Evolutionary conservation across 2,797 vertebrate species (phyloP), one percentile per base, ranked within the genome.

Genomic region (Crax fasciolata): DNA sequence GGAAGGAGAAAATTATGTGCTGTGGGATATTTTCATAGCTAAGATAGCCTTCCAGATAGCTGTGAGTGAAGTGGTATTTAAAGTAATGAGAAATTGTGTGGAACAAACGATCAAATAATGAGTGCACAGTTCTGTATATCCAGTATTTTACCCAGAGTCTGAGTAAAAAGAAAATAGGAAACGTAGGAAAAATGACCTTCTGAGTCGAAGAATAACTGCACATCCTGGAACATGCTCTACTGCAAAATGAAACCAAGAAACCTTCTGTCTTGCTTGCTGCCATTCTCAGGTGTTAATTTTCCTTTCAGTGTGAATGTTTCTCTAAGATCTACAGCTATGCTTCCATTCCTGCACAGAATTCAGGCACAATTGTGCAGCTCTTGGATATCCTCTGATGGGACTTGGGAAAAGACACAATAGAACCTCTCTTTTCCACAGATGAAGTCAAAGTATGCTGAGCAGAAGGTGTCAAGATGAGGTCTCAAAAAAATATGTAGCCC

Each of bases 351-450:
- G 13, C 43, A 79, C 25, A 61, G 62, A 74, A 75, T 27, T 71
- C 58, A 57, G 41, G 25, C 1, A 8, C 1, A 0, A 3, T 11
- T 63, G 39, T 23, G 28, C 11, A 44, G 11, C 9, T 46, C 41
- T n/a, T 77, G 28, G 11, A 80, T 71, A 63, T 74, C n/a, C 32
- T 27, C 16, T 77, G 61, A 57, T 51, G 21, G 39, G 73, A 28
- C 35, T 88, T 38, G 81, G 77, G 28, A 81, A 80, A 92, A 84
- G 11, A 14, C 24, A 77, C 76, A 87, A 85, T 17, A 71, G 20
- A 39, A 27, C 6, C 13, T 59, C 27, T 85, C 21, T 58, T 61
- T 72, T 81, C 51, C n/a, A 84, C 61, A 59, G n/a, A 81, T 43
- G 57, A 17, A 83, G 32, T 65, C 39, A 51, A 76, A 30, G 13